Percentiles rank a stretch among this genome's conserved stretches.
These are phyloP conservation scores for Pterobdella sp. DNA, from an alignment of 2,888 invertebrate genomes.

Conservation along the genomic window DNA sequence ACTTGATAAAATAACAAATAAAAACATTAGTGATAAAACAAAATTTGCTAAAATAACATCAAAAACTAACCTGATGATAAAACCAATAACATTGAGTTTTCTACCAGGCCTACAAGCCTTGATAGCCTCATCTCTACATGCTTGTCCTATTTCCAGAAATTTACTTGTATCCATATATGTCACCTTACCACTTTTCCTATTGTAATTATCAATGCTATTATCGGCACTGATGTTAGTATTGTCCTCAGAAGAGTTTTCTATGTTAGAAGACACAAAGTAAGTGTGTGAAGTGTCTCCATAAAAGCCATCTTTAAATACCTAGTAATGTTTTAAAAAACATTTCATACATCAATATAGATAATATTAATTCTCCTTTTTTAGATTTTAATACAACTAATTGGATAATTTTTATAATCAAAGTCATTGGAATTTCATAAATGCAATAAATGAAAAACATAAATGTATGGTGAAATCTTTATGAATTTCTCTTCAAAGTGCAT, in stretches of 20 bases:
- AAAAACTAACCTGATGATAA: slow-evolving; percentile 42
- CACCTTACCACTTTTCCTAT: not conserved
- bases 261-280: slow-evolving; percentile 77
- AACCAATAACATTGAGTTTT: slow-evolving; percentile 50
- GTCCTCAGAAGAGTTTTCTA: slow-evolving; percentile 71
- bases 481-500: not conserved
- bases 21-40: not conserved
- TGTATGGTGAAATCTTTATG: not conserved
- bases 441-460: not conserved
- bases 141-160: slow-evolving; percentile 64
- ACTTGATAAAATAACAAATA: slow-evolving; percentile 1
- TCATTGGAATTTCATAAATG: too few species aligned
- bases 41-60: not conserved
- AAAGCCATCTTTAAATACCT: slow-evolving; percentile 92
- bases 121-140: slow-evolving; percentile 62
- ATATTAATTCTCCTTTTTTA: not conserved
- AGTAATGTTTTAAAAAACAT: slow-evolving; percentile 47
- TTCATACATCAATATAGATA: slow-evolving; percentile 2
- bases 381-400: too few species aligned
- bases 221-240: too few species aligned
- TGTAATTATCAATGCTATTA: not conserved
- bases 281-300: slow-evolving; percentile 98
- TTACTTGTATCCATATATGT: slow-evolving; percentile 38
- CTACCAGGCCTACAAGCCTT: slow-evolving; percentile 56
- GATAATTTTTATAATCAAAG: too few species aligned